Percentiles rank a stretch among this genome's conserved stretches.
Conservation (phyloP, 1,140 invertebrate genomes). For the Drosophila sp. region DNA sequence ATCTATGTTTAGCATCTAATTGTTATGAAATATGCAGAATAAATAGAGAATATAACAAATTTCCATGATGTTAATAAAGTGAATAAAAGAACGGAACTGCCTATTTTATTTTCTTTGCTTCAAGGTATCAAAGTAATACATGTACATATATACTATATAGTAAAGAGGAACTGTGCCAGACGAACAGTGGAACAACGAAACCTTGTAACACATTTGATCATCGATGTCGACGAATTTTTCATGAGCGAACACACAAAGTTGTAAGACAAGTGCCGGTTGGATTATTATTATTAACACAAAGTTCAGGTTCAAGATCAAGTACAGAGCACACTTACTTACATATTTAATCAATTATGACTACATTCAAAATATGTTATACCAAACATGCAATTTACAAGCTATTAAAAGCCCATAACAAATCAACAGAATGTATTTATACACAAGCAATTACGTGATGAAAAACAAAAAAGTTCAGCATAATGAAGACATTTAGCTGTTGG, state of each 20-base stretch:
- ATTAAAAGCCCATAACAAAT: conserved; percentile 51
- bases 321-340: conserved; percentile 37
- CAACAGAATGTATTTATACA: conserved; percentile 20
- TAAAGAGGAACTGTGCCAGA: conserved; percentile 9
- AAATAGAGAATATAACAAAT: too few species aligned
- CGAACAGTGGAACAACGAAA: conserved; percentile 8
- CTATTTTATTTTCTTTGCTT: too few species aligned
- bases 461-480: conserved; percentile 39
- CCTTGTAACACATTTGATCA: conserved; percentile 56
- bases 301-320: conserved; percentile 60
- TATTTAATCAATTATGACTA: conserved; percentile 50
- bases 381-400: conserved; percentile 44
- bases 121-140: conserved; percentile 1
- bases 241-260: conserved; percentile 12
- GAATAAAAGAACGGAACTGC: too few species aligned
- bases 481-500: conserved; percentile 51
- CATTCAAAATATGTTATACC: conserved; percentile 47
- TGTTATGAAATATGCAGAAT: too few species aligned
- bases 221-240: conserved; percentile 30
- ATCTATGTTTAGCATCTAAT: too few species aligned
- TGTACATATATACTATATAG: too few species aligned
- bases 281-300: conserved; percentile 51
- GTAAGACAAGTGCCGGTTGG: conserved; percentile 8
- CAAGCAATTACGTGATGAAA: conserved; percentile 19
- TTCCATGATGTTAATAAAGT: too few species aligned